phyloP scores from a whole-genome alignment of 2,113 vertebrate genomes.

The Callithrix jacchus region DNA sequence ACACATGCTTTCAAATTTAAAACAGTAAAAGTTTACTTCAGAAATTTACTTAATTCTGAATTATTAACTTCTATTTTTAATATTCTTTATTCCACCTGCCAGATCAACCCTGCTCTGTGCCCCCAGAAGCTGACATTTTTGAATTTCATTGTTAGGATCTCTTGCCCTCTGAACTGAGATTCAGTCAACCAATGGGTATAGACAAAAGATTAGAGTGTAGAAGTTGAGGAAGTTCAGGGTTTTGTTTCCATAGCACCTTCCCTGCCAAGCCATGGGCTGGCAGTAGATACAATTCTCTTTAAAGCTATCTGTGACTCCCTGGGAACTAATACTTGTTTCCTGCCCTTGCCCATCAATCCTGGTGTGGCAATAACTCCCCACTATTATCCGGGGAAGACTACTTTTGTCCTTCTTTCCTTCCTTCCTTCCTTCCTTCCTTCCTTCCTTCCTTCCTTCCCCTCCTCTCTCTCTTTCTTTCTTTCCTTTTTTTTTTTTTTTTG shows the following conservation, averaged over 20 bases:
- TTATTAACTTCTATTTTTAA: not conserved
- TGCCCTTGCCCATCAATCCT: not conserved
- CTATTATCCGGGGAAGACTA: not conserved
- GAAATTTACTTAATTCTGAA: not conserved
- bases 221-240: not conserved
- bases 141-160: not conserved
- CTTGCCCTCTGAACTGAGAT: not conserved
- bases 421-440: too few species aligned
- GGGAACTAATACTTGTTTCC: not conserved
- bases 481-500: too few species aligned
- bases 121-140: not conserved
- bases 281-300: not conserved
- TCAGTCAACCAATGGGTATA: not conserved
- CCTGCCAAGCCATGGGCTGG: not conserved
- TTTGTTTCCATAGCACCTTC: not conserved
- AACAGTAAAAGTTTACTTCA: not conserved
- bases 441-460: too few species aligned
- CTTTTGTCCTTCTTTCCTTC: not conserved
- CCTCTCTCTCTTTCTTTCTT: too few species aligned
- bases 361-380: not conserved
- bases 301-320: not conserved
- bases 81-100: not conserved
- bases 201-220: not conserved
- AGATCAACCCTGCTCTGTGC: not conserved
- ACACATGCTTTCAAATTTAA: not conserved